Evolutionary conservation across 2,797 vertebrate genomes (phyloP).

Genomic region (Poeciliopsis turneri): DNA sequence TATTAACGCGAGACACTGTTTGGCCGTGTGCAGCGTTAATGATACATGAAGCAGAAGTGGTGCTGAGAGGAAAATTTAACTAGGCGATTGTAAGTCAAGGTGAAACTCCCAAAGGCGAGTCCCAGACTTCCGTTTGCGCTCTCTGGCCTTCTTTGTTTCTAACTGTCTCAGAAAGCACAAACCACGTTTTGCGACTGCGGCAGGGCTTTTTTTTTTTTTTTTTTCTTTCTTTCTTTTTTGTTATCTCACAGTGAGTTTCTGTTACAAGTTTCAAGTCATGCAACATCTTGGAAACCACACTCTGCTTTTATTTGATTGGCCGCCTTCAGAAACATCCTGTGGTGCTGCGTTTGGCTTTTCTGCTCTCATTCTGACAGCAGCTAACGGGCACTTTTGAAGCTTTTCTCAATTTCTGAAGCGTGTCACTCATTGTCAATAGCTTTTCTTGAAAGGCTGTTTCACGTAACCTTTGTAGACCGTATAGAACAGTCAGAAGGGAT

Average conservation of each 20-base stretch:
- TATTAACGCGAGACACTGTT: conserved; percentile 61
- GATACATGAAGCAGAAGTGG: conserved; percentile 44
- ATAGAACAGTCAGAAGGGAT: conserved; percentile 8
- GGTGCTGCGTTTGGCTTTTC: conserved; percentile 5
- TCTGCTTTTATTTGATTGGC: conserved; percentile 20
- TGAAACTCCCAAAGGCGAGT: conserved; percentile 51
- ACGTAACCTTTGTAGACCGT: conserved; percentile 2
- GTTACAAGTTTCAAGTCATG: conserved; percentile 17
- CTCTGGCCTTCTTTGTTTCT: conserved; percentile 32
- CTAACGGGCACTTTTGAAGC: conserved; percentile 17
- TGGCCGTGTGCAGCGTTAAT: conserved; percentile 39
- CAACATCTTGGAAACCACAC: conserved; percentile 24
- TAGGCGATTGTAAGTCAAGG: conserved; percentile 50
- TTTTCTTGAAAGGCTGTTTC: background rate
- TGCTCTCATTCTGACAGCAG: conserved; percentile 15
- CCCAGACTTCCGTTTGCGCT: conserved; percentile 31
- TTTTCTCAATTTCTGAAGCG: conserved; percentile 5
- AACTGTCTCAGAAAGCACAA: conserved; percentile 35
- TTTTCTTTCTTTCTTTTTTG: conserved; percentile 1
- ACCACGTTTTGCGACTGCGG: conserved; percentile 34
- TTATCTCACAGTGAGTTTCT: conserved; percentile 32
- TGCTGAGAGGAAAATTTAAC: conserved; percentile 50
- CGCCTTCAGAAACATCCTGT: conserved; percentile 28
- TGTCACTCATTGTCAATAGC: background rate
- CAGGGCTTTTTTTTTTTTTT: background rate